Percentiles rank a stretch among this genome's conserved stretches.
Evolutionary conservation across 2,888 invertebrate species (phyloP).

Genomic region (Neuroscelio doddi): DNA sequence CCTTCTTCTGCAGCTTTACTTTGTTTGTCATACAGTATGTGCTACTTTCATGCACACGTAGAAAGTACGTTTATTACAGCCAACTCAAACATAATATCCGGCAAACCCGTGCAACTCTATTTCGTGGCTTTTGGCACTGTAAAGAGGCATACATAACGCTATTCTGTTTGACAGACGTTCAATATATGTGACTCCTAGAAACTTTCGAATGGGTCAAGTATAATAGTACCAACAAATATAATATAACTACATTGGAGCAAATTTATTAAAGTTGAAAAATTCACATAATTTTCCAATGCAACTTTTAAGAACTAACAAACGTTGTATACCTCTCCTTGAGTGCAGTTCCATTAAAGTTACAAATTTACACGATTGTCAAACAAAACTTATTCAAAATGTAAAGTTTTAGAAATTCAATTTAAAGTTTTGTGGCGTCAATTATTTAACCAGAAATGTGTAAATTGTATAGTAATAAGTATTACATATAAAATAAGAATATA

Average conservation of each 20-base stretch:
- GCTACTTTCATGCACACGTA: constrained; percentile 26
- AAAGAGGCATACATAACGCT: constrained; percentile 51
- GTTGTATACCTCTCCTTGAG: no score
- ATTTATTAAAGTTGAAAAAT: background rate
- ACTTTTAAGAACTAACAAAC: no score
- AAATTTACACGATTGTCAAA: no score
- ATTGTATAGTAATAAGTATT: no score
- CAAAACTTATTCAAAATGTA: no score
- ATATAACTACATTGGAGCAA: constrained; percentile 22
- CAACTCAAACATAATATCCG: constrained; percentile 71
- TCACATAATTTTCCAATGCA: background rate
- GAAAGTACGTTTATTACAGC: constrained; percentile 61
- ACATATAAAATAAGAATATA: no score
- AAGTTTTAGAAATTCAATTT: background rate
- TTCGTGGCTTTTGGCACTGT: constrained; percentile 51
- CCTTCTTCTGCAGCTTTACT: constrained; percentile 20
- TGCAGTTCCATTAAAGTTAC: no score
- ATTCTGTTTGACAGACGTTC: constrained; percentile 65
- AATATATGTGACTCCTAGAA: constrained; percentile 57
- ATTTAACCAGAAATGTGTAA: no score
- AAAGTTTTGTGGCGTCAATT: background rate
- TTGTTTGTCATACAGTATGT: constrained; percentile 16
- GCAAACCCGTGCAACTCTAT: constrained; percentile 67
- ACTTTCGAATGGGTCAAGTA: constrained; percentile 54
- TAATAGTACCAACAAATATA: constrained; percentile 33